phyloP scores from a whole-genome alignment of 2,888 invertebrate species.

The Drosophila paranaensis region DNA sequence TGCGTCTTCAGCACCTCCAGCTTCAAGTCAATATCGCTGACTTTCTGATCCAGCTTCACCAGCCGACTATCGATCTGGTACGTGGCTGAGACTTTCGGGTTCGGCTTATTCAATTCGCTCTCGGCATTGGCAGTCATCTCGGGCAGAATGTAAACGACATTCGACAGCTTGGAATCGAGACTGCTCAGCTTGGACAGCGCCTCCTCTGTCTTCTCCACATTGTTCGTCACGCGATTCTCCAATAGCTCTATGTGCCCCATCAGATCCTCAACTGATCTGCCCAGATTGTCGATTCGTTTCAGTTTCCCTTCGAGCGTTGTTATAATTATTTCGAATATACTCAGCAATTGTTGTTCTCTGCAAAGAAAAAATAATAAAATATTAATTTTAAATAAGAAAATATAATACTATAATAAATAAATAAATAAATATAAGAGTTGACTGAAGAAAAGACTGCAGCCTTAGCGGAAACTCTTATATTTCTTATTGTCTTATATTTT shows the following conservation, averaged over 20 bases:
- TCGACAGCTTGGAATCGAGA: conserved; percentile 91
- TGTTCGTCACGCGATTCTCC: conserved; percentile 92
- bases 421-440: too few relatives aligned
- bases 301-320: conserved; percentile 94
- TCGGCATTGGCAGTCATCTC: conserved; percentile 39
- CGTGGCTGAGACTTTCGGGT: conserved; percentile 52
- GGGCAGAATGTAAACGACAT: conserved; percentile 85
- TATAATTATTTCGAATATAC: conserved; percentile 95
- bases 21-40: conserved; percentile 92
- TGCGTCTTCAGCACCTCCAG: conserved; percentile 92
- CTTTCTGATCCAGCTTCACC: conserved; percentile 92
- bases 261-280: conserved; percentile 94
- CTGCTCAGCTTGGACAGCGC: conserved; percentile 91
- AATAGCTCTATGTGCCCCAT: conserved; percentile 93
- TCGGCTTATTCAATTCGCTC: conserved; percentile 63
- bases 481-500: too few relatives aligned
- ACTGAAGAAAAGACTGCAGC: too few relatives aligned
- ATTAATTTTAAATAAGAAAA: too few relatives aligned
- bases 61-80: conserved; percentile 88
- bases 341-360: conserved; percentile 94
- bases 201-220: conserved; percentile 93
- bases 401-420: too few relatives aligned
- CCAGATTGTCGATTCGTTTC: conserved; percentile 94
- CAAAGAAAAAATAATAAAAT: neutral
- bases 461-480: too few relatives aligned